Conservation (phyloP, 2,888 invertebrate species). For the Himalopsyche kuldschensis region DNA sequence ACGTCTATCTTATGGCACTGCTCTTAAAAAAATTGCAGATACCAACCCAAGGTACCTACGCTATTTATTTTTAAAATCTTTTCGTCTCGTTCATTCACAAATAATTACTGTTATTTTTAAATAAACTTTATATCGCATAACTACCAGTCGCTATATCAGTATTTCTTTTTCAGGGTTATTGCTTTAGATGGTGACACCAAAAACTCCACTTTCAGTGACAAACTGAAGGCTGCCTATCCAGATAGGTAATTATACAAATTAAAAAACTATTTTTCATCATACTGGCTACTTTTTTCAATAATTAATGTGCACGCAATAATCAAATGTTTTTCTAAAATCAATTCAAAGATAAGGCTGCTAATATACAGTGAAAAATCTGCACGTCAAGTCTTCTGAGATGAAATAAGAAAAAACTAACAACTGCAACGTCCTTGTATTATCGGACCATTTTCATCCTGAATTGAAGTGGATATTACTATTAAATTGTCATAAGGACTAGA, state of each 20-base stretch:
- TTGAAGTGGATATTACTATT: no score
- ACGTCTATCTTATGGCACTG: slow-evolving; percentile 91
- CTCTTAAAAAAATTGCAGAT: slow-evolving; percentile 82
- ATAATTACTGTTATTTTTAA: no score
- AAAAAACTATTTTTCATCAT: not conserved
- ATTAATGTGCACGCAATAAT: no score
- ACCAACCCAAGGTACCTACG: slow-evolving; percentile 57
- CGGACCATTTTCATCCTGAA: no score
- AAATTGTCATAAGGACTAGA: no score
- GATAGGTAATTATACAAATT: slow-evolving; percentile 50
- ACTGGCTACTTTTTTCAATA: not conserved
- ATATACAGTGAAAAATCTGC: no score
- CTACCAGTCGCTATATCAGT: not conserved
- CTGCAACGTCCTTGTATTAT: no score
- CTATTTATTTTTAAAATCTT: not conserved
- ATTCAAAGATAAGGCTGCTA: no score
- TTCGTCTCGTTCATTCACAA: not conserved
- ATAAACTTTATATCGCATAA: not conserved
- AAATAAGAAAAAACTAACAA: no score
- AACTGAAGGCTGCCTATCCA: slow-evolving; percentile 74
- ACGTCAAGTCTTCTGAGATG: no score
- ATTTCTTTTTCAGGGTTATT: slow-evolving; percentile 69
- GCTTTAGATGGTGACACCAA: slow-evolving; percentile 98
- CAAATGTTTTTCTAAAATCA: no score
- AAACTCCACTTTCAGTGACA: slow-evolving; percentile 97